These are phyloP conservation scores for Catharus bicknelli DNA, from an alignment of 2,113 vertebrate species.

Conservation along the genomic window DNA sequence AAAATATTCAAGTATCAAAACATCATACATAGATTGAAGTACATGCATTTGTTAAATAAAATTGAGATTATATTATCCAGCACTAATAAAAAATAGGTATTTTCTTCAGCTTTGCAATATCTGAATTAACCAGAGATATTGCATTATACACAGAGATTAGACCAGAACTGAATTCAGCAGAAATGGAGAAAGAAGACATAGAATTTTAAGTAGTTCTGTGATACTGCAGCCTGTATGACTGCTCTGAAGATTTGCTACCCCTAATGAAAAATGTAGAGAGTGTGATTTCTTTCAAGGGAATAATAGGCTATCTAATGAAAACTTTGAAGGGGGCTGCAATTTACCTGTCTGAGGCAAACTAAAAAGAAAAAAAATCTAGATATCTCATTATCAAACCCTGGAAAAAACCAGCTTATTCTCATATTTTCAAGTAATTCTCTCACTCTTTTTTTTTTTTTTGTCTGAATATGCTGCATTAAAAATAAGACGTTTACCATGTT, in stretches of 20 bases:
- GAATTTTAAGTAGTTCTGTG: slow-evolving; percentile 46
- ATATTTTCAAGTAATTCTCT: background rate
- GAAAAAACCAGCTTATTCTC: background rate
- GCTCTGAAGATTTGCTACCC: background rate
- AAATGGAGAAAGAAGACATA: background rate
- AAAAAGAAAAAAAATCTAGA: background rate
- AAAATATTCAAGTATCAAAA: background rate
- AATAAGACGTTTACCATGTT: background rate
- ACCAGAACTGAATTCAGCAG: slow-evolving; percentile 6
- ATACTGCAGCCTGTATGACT: background rate
- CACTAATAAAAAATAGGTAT: background rate
- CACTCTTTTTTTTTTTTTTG: background rate
- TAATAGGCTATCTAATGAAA: slow-evolving; percentile 10
- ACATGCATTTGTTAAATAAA: background rate
- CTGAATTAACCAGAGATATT: slow-evolving; percentile 22
- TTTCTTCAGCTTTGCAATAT: background rate
- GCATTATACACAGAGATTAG: slow-evolving; percentile 28
- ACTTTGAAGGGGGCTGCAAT: background rate
- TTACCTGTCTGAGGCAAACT: background rate
- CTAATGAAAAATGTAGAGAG: slow-evolving; percentile 32
- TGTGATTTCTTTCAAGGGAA: slow-evolving; percentile 9
- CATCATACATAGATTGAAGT: background rate
- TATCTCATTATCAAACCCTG: background rate
- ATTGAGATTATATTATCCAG: background rate
- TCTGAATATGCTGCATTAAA: background rate